Evolutionary conservation across 2,113 vertebrate species (phyloP), one percentile per base, ranked within the genome.

Genomic region (Pygathrix nemaeus): DNA sequence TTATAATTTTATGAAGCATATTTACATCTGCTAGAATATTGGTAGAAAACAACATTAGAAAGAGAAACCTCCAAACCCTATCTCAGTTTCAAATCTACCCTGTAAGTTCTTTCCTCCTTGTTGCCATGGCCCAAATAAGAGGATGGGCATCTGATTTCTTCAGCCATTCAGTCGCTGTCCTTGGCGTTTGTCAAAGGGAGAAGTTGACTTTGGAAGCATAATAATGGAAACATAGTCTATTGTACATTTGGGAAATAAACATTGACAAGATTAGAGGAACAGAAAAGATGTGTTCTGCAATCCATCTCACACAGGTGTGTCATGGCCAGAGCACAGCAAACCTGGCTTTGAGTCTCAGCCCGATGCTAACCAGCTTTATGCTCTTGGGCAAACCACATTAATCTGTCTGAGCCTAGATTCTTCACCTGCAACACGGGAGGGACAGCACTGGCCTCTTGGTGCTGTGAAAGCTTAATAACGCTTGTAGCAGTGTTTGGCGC

Each of bases 181-280:
- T 97, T 96, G 97, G 94, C 90, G 40, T 81, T 88, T 76, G 35
- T 75, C 48, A 81, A 83, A 96, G 25, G 84, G 66, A 94, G 82
- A 96, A 89, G 79, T 96, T 96, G 97, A 90, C 38, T 81, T 96
- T 97, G 96, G 94, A 96, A 85, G 52, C 25, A 16, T 78, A 88
- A 50, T 48, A 90, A 93, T 79, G 61, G 66, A 90, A 92, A 52
- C 3, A 81, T 3, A 9, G 20, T 11, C 84, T 73, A 43, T 50
- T n/a, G 18, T 95, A 45, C 17, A 52, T 66, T 90, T 38, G 8
- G 64, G 57, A 94, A 96, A 78, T 35, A 85, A 70, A 84, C 92
- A 78, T 6, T 61, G 75, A 92, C 23, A 68, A 78, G 59, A 82
- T 79, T 21, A 90, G 95, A 90, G 92, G 50, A 90, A 84, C 10